A percentile compares a stretch with the other conserved stretches of the same genome.
phyloP scores from a whole-genome alignment of 2,888 invertebrate genomes.

The Tortrix viridana region DNA sequence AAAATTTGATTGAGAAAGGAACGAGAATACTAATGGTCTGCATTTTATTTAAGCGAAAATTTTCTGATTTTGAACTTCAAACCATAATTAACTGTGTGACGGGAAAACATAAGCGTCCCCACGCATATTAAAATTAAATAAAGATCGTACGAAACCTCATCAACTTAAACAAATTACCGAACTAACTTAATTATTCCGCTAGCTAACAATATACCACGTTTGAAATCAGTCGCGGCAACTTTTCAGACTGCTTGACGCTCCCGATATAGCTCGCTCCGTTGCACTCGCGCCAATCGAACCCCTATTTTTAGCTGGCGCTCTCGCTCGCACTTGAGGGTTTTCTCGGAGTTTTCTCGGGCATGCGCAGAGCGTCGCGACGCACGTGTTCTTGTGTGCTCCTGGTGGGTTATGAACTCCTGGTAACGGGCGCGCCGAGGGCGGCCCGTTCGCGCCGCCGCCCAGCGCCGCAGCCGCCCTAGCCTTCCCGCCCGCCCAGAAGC shows the following conservation, averaged over 20 bases:
- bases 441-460: slow-evolving; percentile 78
- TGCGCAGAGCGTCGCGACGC: slow-evolving; percentile 74
- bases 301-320: slow-evolving; percentile 65
- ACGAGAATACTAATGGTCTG: too few relatives aligned
- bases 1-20: too few relatives aligned
- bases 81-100: too few relatives aligned
- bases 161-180: slow-evolving; percentile 29
- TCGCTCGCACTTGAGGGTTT: slow-evolving; percentile 65
- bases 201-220: slow-evolving; percentile 45
- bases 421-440: slow-evolving; percentile 84
- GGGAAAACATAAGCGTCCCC: background rate
- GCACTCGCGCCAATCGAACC: slow-evolving; percentile 65
- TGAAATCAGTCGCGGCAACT: slow-evolving; percentile 54
- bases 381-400: slow-evolving; percentile 66
- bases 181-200: slow-evolving; percentile 42
- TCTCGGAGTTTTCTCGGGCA: slow-evolving; percentile 73
- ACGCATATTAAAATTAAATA: slow-evolving; percentile 10
- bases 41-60: too few relatives aligned
- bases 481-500: slow-evolving; percentile 77
- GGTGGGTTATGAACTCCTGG: slow-evolving; percentile 66
- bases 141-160: slow-evolving; percentile 29
- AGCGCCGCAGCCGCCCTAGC: slow-evolving; percentile 65
- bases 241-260: slow-evolving; percentile 82
- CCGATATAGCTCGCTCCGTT: slow-evolving; percentile 66
- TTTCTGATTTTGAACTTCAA: too few relatives aligned